Evolutionary conservation across 2,888 invertebrate genomes (phyloP).

Genomic region (Melanotus villosus): DNA sequence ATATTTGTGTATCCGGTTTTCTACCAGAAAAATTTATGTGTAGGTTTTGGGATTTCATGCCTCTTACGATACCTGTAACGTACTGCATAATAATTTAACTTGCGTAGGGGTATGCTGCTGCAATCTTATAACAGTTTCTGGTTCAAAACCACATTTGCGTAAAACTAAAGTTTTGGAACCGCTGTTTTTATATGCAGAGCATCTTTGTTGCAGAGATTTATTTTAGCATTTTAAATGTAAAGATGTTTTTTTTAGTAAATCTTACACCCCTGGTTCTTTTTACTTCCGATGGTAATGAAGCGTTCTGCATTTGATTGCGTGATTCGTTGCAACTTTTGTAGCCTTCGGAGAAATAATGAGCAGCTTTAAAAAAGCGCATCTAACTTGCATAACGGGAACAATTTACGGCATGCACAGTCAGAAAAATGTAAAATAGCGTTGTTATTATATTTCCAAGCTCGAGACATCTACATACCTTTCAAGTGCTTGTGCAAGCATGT

Average conservation of each 20-base stretch:
- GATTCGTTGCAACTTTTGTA: background rate
- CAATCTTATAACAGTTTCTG: too few species aligned
- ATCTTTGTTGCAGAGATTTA: too few species aligned
- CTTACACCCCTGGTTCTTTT: too few species aligned
- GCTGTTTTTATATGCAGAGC: too few species aligned
- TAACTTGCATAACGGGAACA: background rate
- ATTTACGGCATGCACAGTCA: background rate
- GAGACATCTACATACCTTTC: background rate
- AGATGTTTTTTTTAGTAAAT: too few species aligned
- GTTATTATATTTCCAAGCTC: background rate
- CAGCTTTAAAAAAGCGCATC: too few species aligned
- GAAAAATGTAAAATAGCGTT: background rate
- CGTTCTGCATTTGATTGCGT: constrained; percentile 2
- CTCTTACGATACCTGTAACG: constrained; percentile 1
- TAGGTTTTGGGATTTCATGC: constrained; percentile 7
- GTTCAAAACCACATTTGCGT: too few species aligned
- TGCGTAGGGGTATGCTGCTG: background rate
- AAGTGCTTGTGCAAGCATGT: background rate
- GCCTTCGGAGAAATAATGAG: too few species aligned
- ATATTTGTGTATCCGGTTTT: constrained; percentile 15
- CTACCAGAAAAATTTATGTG: background rate
- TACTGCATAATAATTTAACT: constrained; percentile 2
- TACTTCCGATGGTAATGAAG: too few species aligned
- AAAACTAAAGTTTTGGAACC: too few species aligned
- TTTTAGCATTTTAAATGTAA: too few species aligned